Conservation (phyloP, 2,797 vertebrate species). For the Mormyrops attenuatus region DNA sequence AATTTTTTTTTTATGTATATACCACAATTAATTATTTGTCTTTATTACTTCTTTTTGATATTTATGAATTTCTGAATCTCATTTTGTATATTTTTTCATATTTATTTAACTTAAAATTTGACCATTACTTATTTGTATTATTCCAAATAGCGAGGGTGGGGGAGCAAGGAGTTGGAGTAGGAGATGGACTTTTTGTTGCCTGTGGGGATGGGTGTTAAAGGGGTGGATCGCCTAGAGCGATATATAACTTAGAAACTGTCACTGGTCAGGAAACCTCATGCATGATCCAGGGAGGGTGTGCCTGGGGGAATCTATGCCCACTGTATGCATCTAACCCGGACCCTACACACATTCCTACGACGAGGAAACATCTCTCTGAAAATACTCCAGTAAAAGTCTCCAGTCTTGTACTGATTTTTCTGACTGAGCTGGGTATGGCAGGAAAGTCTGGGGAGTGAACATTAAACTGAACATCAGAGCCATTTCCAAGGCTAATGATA, state of each 20-base stretch:
- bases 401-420: not conserved
- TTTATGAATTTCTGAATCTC: too few relatives aligned
- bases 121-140: too few relatives aligned
- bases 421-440: not conserved
- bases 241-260: not conserved
- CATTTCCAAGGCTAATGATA: not conserved
- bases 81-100: too few relatives aligned
- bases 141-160: not conserved
- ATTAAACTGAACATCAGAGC: not conserved
- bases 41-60: too few relatives aligned
- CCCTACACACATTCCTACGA: not conserved
- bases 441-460: not conserved
- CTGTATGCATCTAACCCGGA: not conserved
- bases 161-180: not conserved
- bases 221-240: not conserved
- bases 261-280: not conserved
- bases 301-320: not conserved
- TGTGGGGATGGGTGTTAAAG: not conserved
- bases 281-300: not conserved
- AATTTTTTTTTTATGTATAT: too few relatives aligned
- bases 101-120: too few relatives aligned
- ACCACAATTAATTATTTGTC: too few relatives aligned
- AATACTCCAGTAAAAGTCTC: not conserved
- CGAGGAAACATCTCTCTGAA: not conserved
- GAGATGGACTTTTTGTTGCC: not conserved